phyloP scores from a whole-genome alignment of 2,888 invertebrate species.

The Dilophus febrilis region DNA sequence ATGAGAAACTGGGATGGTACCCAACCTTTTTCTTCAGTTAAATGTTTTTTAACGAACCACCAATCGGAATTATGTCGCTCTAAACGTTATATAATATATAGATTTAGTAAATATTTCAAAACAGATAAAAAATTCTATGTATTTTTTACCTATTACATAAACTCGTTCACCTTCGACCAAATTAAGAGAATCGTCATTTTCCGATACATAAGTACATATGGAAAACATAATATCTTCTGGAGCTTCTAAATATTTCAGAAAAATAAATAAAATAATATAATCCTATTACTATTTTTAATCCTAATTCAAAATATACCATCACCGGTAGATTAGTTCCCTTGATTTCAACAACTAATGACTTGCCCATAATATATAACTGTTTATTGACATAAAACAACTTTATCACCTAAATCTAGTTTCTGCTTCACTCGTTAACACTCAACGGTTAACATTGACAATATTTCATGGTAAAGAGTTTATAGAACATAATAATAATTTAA shows the following conservation, averaged over 20 bases:
- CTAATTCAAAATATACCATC: too few relatives aligned
- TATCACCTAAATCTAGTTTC: too few relatives aligned
- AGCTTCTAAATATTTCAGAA: background rate
- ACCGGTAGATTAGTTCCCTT: too few relatives aligned
- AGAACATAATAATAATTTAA: too few relatives aligned
- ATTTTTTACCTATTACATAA: constrained; percentile 50
- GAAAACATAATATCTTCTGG: constrained; percentile 45
- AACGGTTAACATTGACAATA: too few relatives aligned
- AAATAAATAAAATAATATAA: constrained; percentile 5
- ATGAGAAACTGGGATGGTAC: constrained; percentile 81
- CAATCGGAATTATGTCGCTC: constrained; percentile 75
- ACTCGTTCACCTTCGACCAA: constrained; percentile 81
- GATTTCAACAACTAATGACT: too few relatives aligned
- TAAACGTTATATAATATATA: constrained; percentile 15
- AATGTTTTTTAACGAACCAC: constrained; percentile 82
- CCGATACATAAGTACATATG: constrained; percentile 70
- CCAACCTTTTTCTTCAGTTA: constrained; percentile 84
- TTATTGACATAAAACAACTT: too few relatives aligned
- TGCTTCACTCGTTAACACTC: too few relatives aligned
- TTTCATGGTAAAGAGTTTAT: too few relatives aligned
- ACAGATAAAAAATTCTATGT: constrained; percentile 3
- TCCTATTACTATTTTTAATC: too few relatives aligned
- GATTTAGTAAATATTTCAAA: background rate
- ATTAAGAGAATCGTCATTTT: constrained; percentile 73
- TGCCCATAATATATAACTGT: too few relatives aligned